A percentile compares a stretch with the other conserved stretches of the same genome.
Conservation (phyloP, 1,140 invertebrate species). For the Drosophila kurseongensis region DNA sequence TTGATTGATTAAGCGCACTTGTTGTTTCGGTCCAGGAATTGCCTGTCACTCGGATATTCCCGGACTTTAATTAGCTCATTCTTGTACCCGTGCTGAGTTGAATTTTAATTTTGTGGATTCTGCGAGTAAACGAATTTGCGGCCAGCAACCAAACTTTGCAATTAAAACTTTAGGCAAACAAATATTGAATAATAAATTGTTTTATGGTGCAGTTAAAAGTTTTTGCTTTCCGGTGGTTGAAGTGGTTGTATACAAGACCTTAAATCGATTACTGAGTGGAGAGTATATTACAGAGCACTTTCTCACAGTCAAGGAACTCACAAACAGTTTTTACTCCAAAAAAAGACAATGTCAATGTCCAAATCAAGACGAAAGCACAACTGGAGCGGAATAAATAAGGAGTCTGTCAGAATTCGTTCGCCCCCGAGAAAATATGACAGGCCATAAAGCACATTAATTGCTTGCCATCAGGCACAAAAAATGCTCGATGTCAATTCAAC, state of each 20-base stretch:
- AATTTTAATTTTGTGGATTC: conserved; percentile 33
- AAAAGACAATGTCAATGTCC: conserved; percentile 57
- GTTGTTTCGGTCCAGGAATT: conserved; percentile 41
- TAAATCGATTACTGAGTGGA: conserved; percentile 38
- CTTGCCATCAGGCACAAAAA: conserved; percentile 43
- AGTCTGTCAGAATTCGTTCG: conserved; percentile 18
- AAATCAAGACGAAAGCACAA: conserved; percentile 27
- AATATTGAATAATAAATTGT: conserved; percentile 75
- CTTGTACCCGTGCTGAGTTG: conserved; percentile 10
- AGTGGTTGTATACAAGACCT: conserved; percentile 11
- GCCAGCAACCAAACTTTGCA: conserved; percentile 54
- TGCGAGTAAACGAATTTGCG: conserved; percentile 11
- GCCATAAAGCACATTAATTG: conserved; percentile 77
- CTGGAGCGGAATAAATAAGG: conserved; percentile 28
- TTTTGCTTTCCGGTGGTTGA: conserved; percentile 3
- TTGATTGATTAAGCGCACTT: conserved; percentile 79
- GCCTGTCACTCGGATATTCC: conserved; percentile 28
- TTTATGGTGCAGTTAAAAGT: conserved; percentile 60
- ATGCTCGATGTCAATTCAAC: conserved; percentile 35
- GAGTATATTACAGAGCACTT: conserved; percentile 19
- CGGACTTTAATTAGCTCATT: conserved; percentile 61
- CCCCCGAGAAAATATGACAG: conserved; percentile 54
- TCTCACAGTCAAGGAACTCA: conserved; percentile 1
- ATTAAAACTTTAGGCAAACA: conserved; percentile 66
- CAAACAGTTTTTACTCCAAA: conserved; percentile 5